Evolutionary conservation across 2,113 vertebrate genomes (phyloP).

Genomic region (human): GRCh38 chr16:25544001-25544500

Average conservation of each 20-base stretch:
- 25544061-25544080: constrained; percentile 67
- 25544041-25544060: constrained; percentile 69
- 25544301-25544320: neutral
- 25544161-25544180: neutral
- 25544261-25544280: neutral
- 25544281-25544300: neutral
- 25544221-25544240: neutral
- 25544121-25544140: constrained; percentile 50
- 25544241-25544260: neutral
- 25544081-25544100: constrained; percentile 51
- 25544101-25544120: constrained; percentile 62
- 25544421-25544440: neutral
- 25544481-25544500: neutral
- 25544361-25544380: neutral
- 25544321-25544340: neutral
- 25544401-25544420: neutral
- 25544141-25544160: constrained; percentile 62
- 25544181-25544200: neutral
- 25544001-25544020: constrained; percentile 69
- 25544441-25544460: neutral
- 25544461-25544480: neutral
- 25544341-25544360: neutral
- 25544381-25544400: neutral
- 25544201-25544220: neutral
- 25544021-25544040: constrained; percentile 52